Percentiles rank a stretch among this genome's conserved stretches.
Evolutionary conservation across 2,113 vertebrate genomes (phyloP).

Genomic region (Coturnix japonica): DNA sequence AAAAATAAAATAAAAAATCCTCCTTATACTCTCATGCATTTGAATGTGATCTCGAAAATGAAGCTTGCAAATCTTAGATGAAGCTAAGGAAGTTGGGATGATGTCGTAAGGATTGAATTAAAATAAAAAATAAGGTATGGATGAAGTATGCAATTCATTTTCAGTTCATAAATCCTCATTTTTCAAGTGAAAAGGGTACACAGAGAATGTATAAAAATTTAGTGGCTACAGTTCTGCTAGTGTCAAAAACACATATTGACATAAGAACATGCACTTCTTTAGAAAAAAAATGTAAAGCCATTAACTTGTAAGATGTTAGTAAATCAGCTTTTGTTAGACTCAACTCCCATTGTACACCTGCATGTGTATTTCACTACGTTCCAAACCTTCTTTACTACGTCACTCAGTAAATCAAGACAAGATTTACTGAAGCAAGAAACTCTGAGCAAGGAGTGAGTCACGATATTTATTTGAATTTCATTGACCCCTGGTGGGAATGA

Average conservation of each 20-base stretch:
- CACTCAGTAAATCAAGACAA: slow-evolving; percentile 43
- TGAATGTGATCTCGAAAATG: neutral
- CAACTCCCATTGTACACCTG: slow-evolving; percentile 19
- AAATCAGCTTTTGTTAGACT: slow-evolving; percentile 9
- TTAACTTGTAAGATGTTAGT: slow-evolving; percentile 21
- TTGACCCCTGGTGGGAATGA: slow-evolving; percentile 50
- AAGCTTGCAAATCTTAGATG: neutral
- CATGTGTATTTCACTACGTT: neutral
- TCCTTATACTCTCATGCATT: neutral
- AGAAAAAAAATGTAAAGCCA: neutral
- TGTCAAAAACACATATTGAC: slow-evolving; percentile 51
- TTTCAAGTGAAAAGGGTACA: slow-evolving; percentile 33
- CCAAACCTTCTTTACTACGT: neutral
- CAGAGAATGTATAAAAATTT: slow-evolving; percentile 52
- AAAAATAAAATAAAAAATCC: neutral
- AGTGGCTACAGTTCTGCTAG: neutral
- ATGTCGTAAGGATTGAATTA: neutral
- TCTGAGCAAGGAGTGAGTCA: slow-evolving; percentile 31
- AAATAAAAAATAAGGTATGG: neutral
- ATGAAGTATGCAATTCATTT: slow-evolving; percentile 42
- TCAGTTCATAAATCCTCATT: slow-evolving; percentile 50
- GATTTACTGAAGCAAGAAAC: slow-evolving; percentile 16
- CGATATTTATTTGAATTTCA: slow-evolving; percentile 53
- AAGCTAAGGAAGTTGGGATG: neutral
- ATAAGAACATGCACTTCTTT: neutral